Conservation (phyloP, 2,888 invertebrate genomes). For the Acanthosepion lycidas region DNA sequence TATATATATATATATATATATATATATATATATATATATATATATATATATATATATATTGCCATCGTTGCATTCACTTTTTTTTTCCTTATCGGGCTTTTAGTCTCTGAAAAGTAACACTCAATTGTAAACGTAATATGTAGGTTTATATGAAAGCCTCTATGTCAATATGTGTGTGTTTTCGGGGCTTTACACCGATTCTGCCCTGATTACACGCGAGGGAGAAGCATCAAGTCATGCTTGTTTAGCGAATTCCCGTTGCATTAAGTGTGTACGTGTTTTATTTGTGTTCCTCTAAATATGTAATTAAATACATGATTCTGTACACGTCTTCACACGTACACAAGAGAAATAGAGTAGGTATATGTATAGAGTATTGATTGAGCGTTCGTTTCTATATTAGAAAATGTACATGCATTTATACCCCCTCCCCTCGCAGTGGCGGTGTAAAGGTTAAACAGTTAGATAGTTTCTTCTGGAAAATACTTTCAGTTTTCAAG, state of each 20-base stretch:
- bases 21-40: not conserved
- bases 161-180: not conserved
- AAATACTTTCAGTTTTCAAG: too few species aligned
- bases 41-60: not conserved
- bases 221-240: not conserved
- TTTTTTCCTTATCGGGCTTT: not conserved
- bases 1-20: not conserved
- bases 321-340: not conserved
- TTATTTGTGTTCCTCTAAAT: not conserved
- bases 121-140: not conserved
- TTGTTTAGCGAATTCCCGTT: not conserved
- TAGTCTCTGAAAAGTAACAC: not conserved
- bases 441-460: too few species aligned
- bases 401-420: too few species aligned
- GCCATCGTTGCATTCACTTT: not conserved
- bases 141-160: not conserved
- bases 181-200: not conserved
- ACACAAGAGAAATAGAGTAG: too few species aligned
- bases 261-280: too few species aligned
- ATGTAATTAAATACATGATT: not conserved
- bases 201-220: not conserved
- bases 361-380: too few species aligned
- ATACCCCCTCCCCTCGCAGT: too few species aligned
- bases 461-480: too few species aligned
- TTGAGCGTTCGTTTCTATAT: too few species aligned